Evolutionary conservation across 2,113 vertebrate species (phyloP).

Genomic region (Pterocles orientalis): DNA sequence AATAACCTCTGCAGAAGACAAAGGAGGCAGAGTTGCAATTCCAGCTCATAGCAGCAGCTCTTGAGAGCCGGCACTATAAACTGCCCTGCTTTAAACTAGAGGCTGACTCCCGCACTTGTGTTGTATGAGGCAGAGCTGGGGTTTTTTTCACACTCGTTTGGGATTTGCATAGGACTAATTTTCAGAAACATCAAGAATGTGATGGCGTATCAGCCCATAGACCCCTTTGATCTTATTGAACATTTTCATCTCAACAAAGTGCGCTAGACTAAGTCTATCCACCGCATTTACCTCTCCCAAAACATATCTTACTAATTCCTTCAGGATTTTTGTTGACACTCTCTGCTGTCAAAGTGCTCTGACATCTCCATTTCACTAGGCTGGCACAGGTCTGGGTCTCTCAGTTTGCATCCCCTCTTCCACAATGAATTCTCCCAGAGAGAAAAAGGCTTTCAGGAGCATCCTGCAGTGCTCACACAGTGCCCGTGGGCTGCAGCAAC

Average conservation of each 20-base stretch:
- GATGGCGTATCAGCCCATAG: not conserved
- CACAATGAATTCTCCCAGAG: not conserved
- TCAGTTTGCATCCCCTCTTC: not conserved
- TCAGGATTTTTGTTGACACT: not conserved
- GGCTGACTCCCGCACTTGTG: not conserved
- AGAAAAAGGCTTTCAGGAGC: not conserved
- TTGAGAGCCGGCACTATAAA: not conserved
- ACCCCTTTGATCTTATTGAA: not conserved
- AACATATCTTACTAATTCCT: not conserved
- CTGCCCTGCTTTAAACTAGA: not conserved
- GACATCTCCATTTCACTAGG: not conserved
- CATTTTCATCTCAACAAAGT: not conserved
- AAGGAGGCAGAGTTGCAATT: not conserved
- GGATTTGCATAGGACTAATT: constrained; percentile 37
- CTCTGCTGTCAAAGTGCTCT: not conserved
- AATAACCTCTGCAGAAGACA: constrained; percentile 19
- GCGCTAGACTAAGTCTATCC: not conserved
- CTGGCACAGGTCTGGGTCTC: not conserved
- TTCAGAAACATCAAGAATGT: not conserved
- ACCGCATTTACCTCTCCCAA: not conserved
- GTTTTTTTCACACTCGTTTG: not conserved
- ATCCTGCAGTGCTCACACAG: not conserved
- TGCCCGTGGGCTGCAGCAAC: not conserved
- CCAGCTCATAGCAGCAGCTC: constrained; percentile 1
- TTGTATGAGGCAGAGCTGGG: not conserved